A percentile compares a stretch with the other conserved stretches of the same genome.
phyloP scores from a whole-genome alignment of 2,888 invertebrate species.

The Trissolcus japonicus region DNA sequence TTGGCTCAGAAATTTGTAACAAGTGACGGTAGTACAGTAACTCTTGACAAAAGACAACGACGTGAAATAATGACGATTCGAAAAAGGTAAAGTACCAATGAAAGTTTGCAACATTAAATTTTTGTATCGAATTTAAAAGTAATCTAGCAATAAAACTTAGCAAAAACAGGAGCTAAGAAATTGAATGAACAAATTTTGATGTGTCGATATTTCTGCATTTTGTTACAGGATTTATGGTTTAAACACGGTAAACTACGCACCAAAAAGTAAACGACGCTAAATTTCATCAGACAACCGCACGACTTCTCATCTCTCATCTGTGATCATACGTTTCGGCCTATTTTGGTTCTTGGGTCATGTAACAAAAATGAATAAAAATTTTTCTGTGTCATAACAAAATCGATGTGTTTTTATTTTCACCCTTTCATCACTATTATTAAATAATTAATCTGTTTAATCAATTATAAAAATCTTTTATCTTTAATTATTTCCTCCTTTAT shows the following conservation, averaged over 20 bases:
- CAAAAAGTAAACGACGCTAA: conserved; percentile 70
- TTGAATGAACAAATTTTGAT: background rate
- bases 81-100: conserved; percentile 63
- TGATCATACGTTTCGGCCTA: conserved; percentile 75
- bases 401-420: conserved; percentile 16
- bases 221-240: conserved; percentile 65
- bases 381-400: conserved; percentile 72
- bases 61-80: conserved; percentile 62
- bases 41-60: conserved; percentile 66
- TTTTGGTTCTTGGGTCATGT: conserved; percentile 74
- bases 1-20: conserved; percentile 68
- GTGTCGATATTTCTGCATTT: conserved; percentile 2
- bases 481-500: too few relatives aligned
- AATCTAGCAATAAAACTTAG: background rate
- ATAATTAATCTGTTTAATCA: background rate
- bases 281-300: conserved; percentile 74
- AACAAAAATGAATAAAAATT: conserved; percentile 74
- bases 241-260: conserved; percentile 66
- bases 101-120: background rate
- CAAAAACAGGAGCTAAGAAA: background rate
- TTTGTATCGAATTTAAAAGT: background rate
- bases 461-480: too few relatives aligned
- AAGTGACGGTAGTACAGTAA: conserved; percentile 68
- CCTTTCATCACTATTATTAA: background rate
- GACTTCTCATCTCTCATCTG: conserved; percentile 73